Percentiles rank a stretch among this genome's conserved stretches.
These are phyloP conservation scores for Percopsis omiscomaycus DNA, from an alignment of 2,797 vertebrate species.

Conservation along the genomic window DNA sequence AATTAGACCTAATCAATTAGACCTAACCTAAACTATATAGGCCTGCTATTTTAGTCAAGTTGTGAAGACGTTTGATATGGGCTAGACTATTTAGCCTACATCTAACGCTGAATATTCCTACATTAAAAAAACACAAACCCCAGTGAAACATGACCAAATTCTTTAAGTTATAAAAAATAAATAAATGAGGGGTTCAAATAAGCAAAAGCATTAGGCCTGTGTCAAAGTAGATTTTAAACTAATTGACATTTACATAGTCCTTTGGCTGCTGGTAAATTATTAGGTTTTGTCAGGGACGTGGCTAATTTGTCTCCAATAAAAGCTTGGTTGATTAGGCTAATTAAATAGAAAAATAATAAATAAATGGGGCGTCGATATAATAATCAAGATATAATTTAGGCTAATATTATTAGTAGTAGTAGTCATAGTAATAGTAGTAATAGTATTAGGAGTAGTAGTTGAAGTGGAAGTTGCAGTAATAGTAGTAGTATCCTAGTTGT, in stretches of 20 bases:
- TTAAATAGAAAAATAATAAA: no score
- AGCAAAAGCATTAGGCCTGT: conserved; percentile 11
- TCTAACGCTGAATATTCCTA: neutral
- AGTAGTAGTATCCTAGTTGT: no score
- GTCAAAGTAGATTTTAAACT: conserved; percentile 9
- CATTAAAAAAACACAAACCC: conserved; percentile 12
- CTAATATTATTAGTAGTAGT: no score
- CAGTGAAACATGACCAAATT: neutral
- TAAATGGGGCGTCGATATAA: no score
- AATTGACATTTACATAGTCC: conserved; percentile 4
- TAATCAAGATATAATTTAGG: no score
- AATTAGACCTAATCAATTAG: neutral
- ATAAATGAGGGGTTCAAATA: conserved; percentile 14
- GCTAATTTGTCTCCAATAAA: neutral
- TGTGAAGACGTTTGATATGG: neutral
- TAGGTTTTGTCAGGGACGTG: conserved; percentile 4
- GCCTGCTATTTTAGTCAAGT: neutral
- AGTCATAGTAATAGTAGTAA: no score
- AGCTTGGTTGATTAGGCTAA: no score
- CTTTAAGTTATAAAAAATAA: conserved; percentile 14
- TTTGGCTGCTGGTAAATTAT: conserved; percentile 16
- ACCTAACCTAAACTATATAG: neutral
- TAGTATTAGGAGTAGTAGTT: no score
- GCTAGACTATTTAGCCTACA: no score
- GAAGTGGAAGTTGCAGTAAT: no score